These are phyloP conservation scores for Cassiopea andromeda DNA, from an alignment of 30 jellyfish, hydroid and myxozoan genomes.

Conservation along the genomic window DNA sequence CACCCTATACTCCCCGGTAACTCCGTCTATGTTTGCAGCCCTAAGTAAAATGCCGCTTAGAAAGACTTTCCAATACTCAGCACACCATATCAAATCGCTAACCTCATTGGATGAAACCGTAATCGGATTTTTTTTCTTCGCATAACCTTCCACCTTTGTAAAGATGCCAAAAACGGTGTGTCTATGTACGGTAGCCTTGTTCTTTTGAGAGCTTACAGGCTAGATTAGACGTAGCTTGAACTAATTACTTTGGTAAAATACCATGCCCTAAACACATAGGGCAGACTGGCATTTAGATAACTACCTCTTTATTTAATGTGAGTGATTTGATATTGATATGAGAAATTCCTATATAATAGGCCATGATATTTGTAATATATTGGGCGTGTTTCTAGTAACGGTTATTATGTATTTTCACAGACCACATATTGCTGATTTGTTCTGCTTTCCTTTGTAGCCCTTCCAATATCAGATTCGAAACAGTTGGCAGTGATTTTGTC, in stretches of 20 bases:
- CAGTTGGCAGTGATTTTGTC: constrained; percentile 84
- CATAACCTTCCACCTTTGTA: not conserved
- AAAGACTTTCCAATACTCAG: not conserved
- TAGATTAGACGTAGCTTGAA: not conserved
- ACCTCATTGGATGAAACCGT: not conserved
- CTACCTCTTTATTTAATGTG: not conserved
- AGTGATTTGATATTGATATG: not conserved
- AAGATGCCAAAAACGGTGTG: not conserved
- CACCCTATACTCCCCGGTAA: not conserved
- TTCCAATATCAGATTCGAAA: constrained; percentile 77
- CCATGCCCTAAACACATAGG: not conserved
- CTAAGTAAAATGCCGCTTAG: not conserved
- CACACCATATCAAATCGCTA: not conserved
- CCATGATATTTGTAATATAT: not conserved
- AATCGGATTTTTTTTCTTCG: not conserved
- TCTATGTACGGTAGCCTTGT: not conserved
- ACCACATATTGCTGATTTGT: not conserved
- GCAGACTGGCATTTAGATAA: not conserved
- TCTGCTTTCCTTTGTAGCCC: constrained; percentile 25
- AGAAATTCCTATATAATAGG: not conserved
- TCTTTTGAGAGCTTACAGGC: too few species aligned
- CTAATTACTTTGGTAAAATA: too few species aligned
- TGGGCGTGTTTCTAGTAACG: not conserved
- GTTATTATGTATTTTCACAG: too few species aligned
- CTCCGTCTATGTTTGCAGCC: not conserved